Percentiles rank a stretch among this genome's conserved stretches.
Conservation (phyloP, 2,113 vertebrate species). For the Caloenas nicobarica region DNA sequence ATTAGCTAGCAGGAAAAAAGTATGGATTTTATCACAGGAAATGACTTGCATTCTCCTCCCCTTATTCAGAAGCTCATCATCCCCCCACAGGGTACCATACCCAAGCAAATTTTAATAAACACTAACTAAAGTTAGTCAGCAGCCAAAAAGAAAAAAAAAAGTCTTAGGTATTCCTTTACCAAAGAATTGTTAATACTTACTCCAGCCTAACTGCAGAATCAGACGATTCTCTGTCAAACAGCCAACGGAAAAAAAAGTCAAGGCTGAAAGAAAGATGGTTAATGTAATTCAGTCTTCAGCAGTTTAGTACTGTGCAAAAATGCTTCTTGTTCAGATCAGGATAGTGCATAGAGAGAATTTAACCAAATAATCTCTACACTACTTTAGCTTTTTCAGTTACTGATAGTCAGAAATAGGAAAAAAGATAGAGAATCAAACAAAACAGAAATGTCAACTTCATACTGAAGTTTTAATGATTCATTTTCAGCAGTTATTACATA, state of each 20-base stretch:
- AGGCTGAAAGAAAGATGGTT: conserved; percentile 78
- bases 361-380: background rate
- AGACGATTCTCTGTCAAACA: conserved; percentile 86
- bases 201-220: conserved; percentile 83
- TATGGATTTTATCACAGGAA: background rate
- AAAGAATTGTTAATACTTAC: conserved; percentile 79
- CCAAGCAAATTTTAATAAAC: background rate
- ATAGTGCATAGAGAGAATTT: background rate
- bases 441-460: background rate
- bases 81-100: background rate
- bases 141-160: background rate
- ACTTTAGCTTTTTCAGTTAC: background rate
- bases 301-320: background rate
- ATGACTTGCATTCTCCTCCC: background rate
- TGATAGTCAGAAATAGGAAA: background rate
- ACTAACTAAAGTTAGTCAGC: background rate
- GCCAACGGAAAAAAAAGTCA: conserved; percentile 92
- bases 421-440: background rate
- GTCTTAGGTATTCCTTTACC: background rate
- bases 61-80: background rate
- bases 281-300: background rate
- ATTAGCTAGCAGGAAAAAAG: background rate
- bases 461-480: background rate
- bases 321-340: background rate
- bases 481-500: background rate